phyloP scores from a whole-genome alignment of 2,888 invertebrate genomes.

The Caenorhabditis zanzibari region DNA sequence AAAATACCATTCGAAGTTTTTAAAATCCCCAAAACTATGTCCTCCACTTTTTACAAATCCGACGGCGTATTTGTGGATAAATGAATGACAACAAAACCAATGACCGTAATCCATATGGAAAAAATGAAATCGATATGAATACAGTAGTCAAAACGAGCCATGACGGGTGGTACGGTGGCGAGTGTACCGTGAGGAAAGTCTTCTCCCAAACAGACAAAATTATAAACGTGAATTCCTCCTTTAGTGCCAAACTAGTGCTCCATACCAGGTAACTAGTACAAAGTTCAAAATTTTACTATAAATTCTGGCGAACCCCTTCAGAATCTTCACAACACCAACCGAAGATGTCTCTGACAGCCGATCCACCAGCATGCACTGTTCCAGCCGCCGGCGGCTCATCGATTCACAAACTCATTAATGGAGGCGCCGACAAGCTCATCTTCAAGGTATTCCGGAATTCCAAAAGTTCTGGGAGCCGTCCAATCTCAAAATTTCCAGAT shows the following conservation, averaged over 20 bases:
- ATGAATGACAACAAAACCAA: constrained; percentile 44
- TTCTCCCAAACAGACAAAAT: no score
- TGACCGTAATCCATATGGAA: constrained; percentile 60
- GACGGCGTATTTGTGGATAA: constrained; percentile 48
- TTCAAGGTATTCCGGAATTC: constrained; percentile 13
- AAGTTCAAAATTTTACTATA: neutral
- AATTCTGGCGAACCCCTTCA: neutral
- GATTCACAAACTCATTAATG: constrained; percentile 12
- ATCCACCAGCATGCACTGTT: constrained; percentile 14
- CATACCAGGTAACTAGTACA: neutral
- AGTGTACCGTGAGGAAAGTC: constrained; percentile 54
- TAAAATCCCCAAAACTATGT: constrained; percentile 51
- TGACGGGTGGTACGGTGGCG: constrained; percentile 56
- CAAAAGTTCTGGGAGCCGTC: no score
- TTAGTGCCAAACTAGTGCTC: neutral
- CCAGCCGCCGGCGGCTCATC: constrained; percentile 14
- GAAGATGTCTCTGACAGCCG: constrained; percentile 4
- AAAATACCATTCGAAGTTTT: neutral
- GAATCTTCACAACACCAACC: neutral
- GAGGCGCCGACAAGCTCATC: constrained; percentile 4
- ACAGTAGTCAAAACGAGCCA: constrained; percentile 44
- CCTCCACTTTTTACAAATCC: constrained; percentile 56
- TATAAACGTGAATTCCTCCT: no score
- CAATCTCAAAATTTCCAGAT: constrained; percentile 54
- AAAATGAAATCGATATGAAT: constrained; percentile 43